Base-by-base conservation (phyloP, 2,797 vertebrate genomes). In the Ammospiza maritima region DNA sequence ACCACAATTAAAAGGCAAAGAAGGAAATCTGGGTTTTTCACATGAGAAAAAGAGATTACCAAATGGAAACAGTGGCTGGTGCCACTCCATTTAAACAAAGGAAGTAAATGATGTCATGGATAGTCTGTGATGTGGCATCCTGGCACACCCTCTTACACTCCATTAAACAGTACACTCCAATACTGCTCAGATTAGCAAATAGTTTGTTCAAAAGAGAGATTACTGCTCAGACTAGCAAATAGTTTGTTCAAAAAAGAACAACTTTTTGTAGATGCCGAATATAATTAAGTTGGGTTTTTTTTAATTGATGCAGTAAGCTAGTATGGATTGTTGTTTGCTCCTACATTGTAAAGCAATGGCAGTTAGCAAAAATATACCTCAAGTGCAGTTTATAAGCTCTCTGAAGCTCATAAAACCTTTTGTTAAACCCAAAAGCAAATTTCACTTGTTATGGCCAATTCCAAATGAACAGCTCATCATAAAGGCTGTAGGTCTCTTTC, bases 201-300 rank as follows among this genome's bases (percentile, higher is more conserved):
- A 30, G 18, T 40, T 76, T 58, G n/a, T 44, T 67, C n/a, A 86
- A 32, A 21, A 60, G 70, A 80, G 6, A 25, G 25, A 48, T 26
- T 48, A 47, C 13, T 47, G 47, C 22, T 66, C n/a, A 70, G 56
- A 71, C 13, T 40, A 57, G n/a, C 56, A 88, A 58, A 61, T 2
- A n/a, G 17, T 44, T 76, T 58, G n/a, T 40, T 67, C 32, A 84
- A 32, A 22, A 60, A 77, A 77, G 5, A 26, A 34, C 16, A 88
- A 62, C 19, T 74, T 77, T 29, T 23, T 40, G 45, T 26, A 62
- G 23, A n/a, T 21, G 48, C 5, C 34, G 44, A 45, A 48, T 51
- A 36, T 7, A 5, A 12, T 21, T 42, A 48, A 48, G 20, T 4
- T 3, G 6, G 8, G 10, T 0, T 30, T 42, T 47, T 19, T 20